These are phyloP conservation scores for Petroica traversi DNA, from an alignment of 2,113 vertebrate genomes.

Conservation along the genomic window DNA sequence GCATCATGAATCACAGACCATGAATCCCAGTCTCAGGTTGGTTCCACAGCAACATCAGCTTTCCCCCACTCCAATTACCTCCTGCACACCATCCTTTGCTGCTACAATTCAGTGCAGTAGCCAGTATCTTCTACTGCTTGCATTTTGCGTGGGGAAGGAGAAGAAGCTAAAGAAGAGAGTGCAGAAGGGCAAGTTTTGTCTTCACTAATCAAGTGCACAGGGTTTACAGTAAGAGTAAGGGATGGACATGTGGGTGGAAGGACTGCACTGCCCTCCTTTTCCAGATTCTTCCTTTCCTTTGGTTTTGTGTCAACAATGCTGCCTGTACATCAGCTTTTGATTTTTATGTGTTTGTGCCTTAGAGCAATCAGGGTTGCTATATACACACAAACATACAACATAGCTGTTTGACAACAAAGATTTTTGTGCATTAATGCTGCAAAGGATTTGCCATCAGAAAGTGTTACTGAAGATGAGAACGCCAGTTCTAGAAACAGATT, in stretches of 20 bases:
- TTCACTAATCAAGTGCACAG: accelerated
- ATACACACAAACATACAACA: slow-evolving; percentile 36
- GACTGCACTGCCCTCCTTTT: neutral
- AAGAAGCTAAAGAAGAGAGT: neutral
- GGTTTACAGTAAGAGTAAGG: neutral
- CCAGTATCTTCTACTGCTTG: neutral
- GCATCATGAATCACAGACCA: neutral
- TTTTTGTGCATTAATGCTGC: neutral
- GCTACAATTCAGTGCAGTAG: neutral
- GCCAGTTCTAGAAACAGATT: neutral
- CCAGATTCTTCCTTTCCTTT: slow-evolving; percentile 16
- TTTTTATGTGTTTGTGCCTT: slow-evolving; percentile 32
- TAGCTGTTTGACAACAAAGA: slow-evolving; percentile 29
- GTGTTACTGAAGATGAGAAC: neutral
- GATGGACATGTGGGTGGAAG: neutral
- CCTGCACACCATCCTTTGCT: neutral
- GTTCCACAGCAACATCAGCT: neutral
- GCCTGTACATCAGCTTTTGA: slow-evolving; percentile 35
- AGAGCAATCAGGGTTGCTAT: slow-evolving; percentile 41
- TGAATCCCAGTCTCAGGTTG: neutral
- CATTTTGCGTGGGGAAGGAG: neutral
- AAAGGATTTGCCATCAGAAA: neutral
- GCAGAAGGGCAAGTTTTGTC: neutral
- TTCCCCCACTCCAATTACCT: neutral
- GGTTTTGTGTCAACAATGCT: neutral